Base-by-base conservation (phyloP, 2,113 vertebrate genomes). In the Lepus europaeus region DNA sequence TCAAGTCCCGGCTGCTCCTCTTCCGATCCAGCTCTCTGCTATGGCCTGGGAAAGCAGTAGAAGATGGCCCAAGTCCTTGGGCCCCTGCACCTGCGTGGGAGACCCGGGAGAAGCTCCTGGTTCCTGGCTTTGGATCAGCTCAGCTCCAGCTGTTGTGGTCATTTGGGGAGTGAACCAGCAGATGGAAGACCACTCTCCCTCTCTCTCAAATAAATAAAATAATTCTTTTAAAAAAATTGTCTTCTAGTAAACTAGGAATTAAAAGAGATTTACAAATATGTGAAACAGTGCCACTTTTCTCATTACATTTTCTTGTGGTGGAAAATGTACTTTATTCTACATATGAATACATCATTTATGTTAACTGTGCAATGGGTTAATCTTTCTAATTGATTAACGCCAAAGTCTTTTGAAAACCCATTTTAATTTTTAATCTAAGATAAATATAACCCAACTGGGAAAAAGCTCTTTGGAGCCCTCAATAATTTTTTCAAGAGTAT, bases 401-500 rank as follows among this genome's bases (percentile, higher is more conserved):
- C 83, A 31, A 86, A 53, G 9, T 64, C 23, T 86, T 91, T 53
- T 66, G 64, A 45, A 82, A 27, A 20, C 59, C 86, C 74, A 39
- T 72, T 93, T 88, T 87, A 68, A 92, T 84, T 84, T 90, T 92
- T 68, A 88, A 88, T 53, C 19, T 68, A 3, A 79, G 45, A 31
- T 45, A 73, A 29, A 53, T 6, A 81, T 9, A 45, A 89, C 1
- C 51, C 4, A 49, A 3, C 12, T 63, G 39, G 64, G 10, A 33
- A 11, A 78, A 78, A 66, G 33, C n/a, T 78, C 69, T 87, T 78
- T 29, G 77, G 87, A 73, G 5, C 1, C 4, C 23, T 63, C 17
- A 9, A 27, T 45, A 49, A 79, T 79, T 64, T 64, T 68, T 86
- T 56, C 56, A 31, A 70, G 53, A 64, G 68, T 39, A 11, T 56